phyloP scores from a whole-genome alignment of 2,888 invertebrate genomes.

The Drosophila helvetica region DNA sequence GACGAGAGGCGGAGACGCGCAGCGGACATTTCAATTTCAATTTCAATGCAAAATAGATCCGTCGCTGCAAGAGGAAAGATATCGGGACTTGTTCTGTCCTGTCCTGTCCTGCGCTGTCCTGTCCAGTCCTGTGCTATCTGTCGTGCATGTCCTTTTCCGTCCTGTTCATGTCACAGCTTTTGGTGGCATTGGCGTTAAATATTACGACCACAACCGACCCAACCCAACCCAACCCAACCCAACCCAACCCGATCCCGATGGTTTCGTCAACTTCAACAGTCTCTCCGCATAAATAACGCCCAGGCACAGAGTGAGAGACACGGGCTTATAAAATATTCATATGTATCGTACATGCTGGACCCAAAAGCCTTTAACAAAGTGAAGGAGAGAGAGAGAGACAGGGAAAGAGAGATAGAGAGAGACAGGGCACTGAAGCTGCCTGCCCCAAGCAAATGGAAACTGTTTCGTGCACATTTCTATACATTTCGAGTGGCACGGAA shows the following conservation, averaged over 20 bases:
- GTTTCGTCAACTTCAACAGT: slow-evolving; percentile 52
- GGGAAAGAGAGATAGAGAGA: slow-evolving; percentile 7
- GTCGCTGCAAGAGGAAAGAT: slow-evolving; percentile 8
- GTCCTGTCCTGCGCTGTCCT: neutral
- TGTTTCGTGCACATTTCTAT: slow-evolving; percentile 69
- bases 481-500: slow-evolving; percentile 46
- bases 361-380: slow-evolving; percentile 60
- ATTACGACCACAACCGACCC: slow-evolving; percentile 47
- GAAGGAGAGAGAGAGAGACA: neutral
- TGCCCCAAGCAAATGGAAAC: slow-evolving; percentile 64
- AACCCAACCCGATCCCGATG: slow-evolving; percentile 27
- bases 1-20: slow-evolving; percentile 28
- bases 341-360: slow-evolving; percentile 59
- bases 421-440: neutral
- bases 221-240: neutral
- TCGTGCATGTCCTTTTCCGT: neutral
- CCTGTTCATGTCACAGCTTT: neutral
- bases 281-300: slow-evolving; percentile 34
- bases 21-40: slow-evolving; percentile 72
- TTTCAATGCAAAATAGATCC: slow-evolving; percentile 71
- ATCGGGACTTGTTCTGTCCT: neutral
- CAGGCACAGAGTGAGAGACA: slow-evolving; percentile 13
- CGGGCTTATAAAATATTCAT: slow-evolving; percentile 76
- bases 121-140: neutral
- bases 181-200: slow-evolving; percentile 58